Evolutionary conservation across 2,113 vertebrate genomes (phyloP).

Genomic region (Eudyptes chrysolophus): DNA sequence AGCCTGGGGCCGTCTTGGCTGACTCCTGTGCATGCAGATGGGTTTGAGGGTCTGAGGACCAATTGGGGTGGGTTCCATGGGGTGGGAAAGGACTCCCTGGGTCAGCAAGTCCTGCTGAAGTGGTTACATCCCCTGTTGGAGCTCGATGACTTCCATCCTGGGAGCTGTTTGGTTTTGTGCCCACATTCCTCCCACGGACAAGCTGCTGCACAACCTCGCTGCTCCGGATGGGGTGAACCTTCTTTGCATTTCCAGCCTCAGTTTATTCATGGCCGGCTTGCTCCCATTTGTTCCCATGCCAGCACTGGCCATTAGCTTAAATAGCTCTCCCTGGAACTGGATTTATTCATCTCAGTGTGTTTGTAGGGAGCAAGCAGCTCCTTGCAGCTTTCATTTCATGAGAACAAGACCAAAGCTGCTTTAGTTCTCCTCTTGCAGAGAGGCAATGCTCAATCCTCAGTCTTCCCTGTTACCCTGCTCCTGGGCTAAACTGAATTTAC

Average conservation of each 20-base stretch:
- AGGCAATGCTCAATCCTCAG: not conserved
- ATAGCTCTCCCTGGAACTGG: not conserved
- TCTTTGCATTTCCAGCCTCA: conserved; percentile 8
- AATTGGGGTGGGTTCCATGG: not conserved
- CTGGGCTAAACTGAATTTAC: not conserved
- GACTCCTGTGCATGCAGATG: not conserved
- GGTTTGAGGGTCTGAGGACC: not conserved
- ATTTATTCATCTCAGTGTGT: not conserved
- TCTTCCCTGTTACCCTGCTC: not conserved
- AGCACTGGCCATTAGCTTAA: not conserved
- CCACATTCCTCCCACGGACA: not conserved
- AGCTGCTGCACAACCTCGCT: conserved; percentile 14
- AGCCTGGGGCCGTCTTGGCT: not conserved
- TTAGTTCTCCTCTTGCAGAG: not conserved
- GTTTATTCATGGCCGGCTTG: conserved; percentile 16
- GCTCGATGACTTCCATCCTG: not conserved
- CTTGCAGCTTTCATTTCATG: not conserved
- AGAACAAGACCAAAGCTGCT: not conserved
- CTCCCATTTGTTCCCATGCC: not conserved
- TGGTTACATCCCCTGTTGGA: not conserved
- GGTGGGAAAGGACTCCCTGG: not conserved
- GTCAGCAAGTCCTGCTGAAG: not conserved
- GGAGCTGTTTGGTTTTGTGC: not conserved
- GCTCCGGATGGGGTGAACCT: not conserved
- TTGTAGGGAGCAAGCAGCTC: not conserved